Evolutionary conservation across 1,140 invertebrate species (phyloP), one percentile per base, ranked within the genome.

Genomic region (Helicoverpa armigera): DNA sequence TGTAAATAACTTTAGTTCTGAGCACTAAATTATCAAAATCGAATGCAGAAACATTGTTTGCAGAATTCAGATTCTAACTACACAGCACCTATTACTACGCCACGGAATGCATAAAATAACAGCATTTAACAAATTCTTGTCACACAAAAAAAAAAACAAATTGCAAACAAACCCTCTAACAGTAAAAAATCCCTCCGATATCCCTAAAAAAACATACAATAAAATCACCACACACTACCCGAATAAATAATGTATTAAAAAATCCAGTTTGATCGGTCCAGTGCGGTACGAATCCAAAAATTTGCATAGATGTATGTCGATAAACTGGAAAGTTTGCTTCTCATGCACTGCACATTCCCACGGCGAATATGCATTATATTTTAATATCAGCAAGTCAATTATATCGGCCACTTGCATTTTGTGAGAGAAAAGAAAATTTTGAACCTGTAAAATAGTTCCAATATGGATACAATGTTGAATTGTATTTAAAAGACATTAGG

Each of bases 311-410:
- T 82, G 70, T 79, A 63, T 56, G 73, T 86, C 82, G 89, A 87
- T 85, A 89, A 92, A 92, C 91, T 83, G 89, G 91, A 91, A 88
- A 82, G 65, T 69, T 90, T 58, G 70, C 85, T 90, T 83, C 83
- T 67, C 81, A 87, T 69, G 69, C 61, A 69, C 48, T 75, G 79
- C 53, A 74, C 70, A 67, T 92, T 92, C 91, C 88, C 91, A 92
- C 91, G 89, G 81, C 31, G 23, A 50, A 51, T 76, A 63, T 77
- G 51, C 61, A 53, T 77, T 77, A 67, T 65, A 54, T 77, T 77
- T 77, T 67, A 77, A 76, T 76, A 76, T 63, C 23, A 74, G 35
- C 31, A 61, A 29, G 73, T 75, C 58, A 75, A 61, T 61, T 75
- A 29, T 51, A 61, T 51, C 16, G 16, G 29, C 10, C 31, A 56